phyloP scores from a whole-genome alignment of 2,113 vertebrate genomes.

The Myotis yumanensis region DNA sequence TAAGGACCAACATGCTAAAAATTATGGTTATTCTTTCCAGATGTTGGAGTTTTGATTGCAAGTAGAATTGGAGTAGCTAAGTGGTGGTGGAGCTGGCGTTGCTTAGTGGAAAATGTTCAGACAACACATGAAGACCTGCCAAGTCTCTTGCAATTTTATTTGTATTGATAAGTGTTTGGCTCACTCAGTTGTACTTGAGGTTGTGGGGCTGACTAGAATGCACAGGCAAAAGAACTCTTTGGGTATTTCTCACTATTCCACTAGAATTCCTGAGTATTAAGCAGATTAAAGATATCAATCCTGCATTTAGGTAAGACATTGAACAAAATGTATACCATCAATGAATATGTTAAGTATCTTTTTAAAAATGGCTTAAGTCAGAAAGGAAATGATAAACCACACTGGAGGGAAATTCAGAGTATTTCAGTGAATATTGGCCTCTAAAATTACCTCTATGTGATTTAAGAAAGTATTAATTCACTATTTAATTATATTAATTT shows the following conservation, averaged over 20 bases:
- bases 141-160: conserved; percentile 69
- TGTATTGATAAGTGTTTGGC: conserved; percentile 68
- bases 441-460: not conserved
- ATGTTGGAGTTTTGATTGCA: conserved; percentile 70
- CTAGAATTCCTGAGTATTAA: not conserved
- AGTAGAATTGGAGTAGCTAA: conserved; percentile 65
- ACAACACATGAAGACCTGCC: conserved; percentile 52
- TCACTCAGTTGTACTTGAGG: conserved; percentile 39
- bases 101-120: conserved; percentile 73
- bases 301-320: not conserved
- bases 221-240: conserved; percentile 16
- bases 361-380: conserved; percentile 16
- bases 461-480: not conserved
- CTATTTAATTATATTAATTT: conserved; percentile 17
- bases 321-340: not conserved
- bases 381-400: not conserved
- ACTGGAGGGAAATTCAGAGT: not conserved
- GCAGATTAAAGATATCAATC: not conserved
- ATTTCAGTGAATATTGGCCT: not conserved
- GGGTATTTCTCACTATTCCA: not conserved
- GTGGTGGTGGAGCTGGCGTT: conserved; percentile 58
- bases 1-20: conserved; percentile 63
- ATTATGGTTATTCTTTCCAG: conserved; percentile 71
- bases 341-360: not conserved
- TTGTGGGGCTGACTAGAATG: conserved; percentile 49